Conservation (phyloP, 2,888 invertebrate species). For the Seladonia tumulorum region DNA sequence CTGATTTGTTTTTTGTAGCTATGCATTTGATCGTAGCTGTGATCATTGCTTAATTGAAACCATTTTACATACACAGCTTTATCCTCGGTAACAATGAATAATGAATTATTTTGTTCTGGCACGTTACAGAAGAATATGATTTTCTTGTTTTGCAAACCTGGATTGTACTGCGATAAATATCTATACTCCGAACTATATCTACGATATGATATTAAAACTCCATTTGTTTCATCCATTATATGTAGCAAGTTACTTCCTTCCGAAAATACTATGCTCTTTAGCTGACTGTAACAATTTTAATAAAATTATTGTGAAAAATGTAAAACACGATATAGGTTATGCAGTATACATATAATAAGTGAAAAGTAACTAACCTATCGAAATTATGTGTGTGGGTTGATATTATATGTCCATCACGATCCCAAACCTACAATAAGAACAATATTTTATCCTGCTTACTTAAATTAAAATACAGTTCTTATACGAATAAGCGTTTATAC, state of each 20-base stretch:
- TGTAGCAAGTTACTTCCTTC: constrained; percentile 70
- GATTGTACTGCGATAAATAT: constrained; percentile 76
- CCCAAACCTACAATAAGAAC: constrained; percentile 74
- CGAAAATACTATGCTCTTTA: constrained; percentile 63
- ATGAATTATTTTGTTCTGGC: constrained; percentile 69
- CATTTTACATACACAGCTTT: constrained; percentile 76
- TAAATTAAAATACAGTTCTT: constrained; percentile 3
- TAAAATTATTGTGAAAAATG: background rate
- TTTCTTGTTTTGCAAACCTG: constrained; percentile 65
- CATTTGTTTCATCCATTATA: constrained; percentile 75
- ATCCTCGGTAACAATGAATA: constrained; percentile 79
- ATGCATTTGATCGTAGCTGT: constrained; percentile 69
- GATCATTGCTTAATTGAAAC: constrained; percentile 59
- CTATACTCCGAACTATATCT: constrained; percentile 55
- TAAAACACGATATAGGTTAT: background rate
- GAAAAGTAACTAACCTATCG: constrained; percentile 52
- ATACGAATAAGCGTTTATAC: constrained; percentile 64
- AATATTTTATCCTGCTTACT: constrained; percentile 13
- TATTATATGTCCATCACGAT: constrained; percentile 67
- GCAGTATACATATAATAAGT: background rate
- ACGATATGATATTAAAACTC: constrained; percentile 72
- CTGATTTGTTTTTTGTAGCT: constrained; percentile 72
- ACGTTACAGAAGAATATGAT: constrained; percentile 75
- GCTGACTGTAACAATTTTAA: constrained; percentile 33
- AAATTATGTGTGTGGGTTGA: constrained; percentile 42